phyloP scores from a whole-genome alignment of 2,888 invertebrate genomes.

The Apodemia hepburni region DNA sequence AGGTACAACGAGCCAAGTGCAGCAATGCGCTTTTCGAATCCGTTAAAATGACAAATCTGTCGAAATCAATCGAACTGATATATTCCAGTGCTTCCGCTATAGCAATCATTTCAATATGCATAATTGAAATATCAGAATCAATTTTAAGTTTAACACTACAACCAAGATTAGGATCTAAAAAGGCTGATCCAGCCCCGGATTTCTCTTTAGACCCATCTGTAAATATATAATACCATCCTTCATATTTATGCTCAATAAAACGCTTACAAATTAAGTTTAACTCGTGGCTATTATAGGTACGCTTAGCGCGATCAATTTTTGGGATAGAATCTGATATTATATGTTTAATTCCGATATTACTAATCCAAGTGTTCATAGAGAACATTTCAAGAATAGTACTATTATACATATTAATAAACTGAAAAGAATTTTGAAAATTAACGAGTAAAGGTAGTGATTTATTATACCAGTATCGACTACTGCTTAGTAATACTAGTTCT shows the following conservation, averaged over 20 bases:
- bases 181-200: not conserved
- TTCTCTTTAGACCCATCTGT: not conserved
- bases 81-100: slow-evolving; percentile 22
- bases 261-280: not conserved
- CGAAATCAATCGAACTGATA: slow-evolving; percentile 3
- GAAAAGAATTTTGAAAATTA: not conserved
- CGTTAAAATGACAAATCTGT: slow-evolving; percentile 23
- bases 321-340: not conserved
- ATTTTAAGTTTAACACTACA: slow-evolving; percentile 17
- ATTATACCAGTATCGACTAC: not conserved
- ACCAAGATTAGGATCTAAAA: not conserved
- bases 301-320: not conserved
- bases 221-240: not conserved
- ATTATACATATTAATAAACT: not conserved
- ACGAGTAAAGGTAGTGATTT: not conserved
- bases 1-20: slow-evolving; percentile 19
- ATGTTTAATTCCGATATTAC: not conserved
- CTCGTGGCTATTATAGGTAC: not conserved
- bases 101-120: slow-evolving; percentile 22
- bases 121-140: slow-evolving; percentile 18
- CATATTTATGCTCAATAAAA: not conserved
- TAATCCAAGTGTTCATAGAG: not conserved
- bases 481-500: not conserved
- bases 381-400: not conserved
- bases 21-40: slow-evolving; percentile 15